These are phyloP conservation scores for Dromas ardeola DNA, from an alignment of 2,113 vertebrate species.

Conservation along the genomic window DNA sequence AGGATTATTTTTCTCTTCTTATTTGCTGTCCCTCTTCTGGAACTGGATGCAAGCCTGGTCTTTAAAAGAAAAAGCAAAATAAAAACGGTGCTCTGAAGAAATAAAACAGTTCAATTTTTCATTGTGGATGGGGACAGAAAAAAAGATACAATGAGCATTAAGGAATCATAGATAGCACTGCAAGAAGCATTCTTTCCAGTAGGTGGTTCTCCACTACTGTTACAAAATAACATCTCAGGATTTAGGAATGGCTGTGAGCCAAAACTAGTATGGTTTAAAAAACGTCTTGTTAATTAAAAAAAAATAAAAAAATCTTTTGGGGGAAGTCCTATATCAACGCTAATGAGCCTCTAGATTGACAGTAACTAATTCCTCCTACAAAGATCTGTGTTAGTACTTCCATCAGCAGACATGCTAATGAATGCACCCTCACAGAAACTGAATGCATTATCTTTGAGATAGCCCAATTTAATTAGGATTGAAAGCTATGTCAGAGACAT, in stretches of 20 bases:
- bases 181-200: background rate
- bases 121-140: background rate
- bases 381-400: background rate
- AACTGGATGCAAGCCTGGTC: background rate
- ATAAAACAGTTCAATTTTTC: background rate
- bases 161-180: background rate
- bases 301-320: background rate
- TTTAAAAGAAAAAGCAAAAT: background rate
- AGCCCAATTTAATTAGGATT: background rate
- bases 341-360: background rate
- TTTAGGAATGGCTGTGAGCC: background rate
- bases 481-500: background rate
- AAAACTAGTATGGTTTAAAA: background rate
- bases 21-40: background rate
- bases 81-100: background rate
- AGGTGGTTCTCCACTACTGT: background rate
- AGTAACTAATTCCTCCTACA: background rate
- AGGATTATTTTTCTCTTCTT: background rate
- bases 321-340: background rate
- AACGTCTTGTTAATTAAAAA: background rate
- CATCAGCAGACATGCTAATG: background rate
- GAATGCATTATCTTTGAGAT: background rate
- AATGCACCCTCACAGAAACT: background rate
- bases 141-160: background rate
- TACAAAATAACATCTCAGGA: background rate